Evolutionary conservation across 2,113 vertebrate species (phyloP), one percentile per base, ranked within the genome.

Genomic region (Piaya cayana): DNA sequence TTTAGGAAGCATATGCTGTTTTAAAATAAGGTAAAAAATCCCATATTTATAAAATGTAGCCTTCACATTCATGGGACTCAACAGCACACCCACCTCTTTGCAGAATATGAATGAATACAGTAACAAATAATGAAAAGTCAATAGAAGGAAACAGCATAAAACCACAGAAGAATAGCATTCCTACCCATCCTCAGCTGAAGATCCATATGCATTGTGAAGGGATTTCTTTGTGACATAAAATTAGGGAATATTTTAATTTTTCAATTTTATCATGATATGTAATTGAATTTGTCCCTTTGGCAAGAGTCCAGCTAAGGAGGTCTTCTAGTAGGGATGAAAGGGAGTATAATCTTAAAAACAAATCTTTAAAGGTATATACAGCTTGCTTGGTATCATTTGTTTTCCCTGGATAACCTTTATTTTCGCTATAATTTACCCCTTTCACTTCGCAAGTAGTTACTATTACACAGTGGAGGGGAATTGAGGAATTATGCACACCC

Each of bases 401-500:
- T 93, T 91, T 93, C 82, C 55, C 68, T 76, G 63, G 72, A 69
- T 55, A 62, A 79, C 52, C n/a, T 78, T 96, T 95, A 90, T 69
- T 95, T 97, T 96, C 74, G 62, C 42, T 92, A 70, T 90, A 89
- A 96, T 77, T 97, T 96, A 74, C 70, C 45, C 52, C 42, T 80
- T 52, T 94, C 49, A 47, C 82, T 94, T 95, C 86, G 82, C 45
- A 96, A 96, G 95, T 80, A 56, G 49, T 92, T 92, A 76, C 36
- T 92, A 63, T 88, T 80, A 85, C 25, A 72, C 76, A 87, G 50
- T 88, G 55, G 78, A 91, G 22, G 49, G 69, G 75, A 94, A 84
- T 5, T 55, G 64, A 97, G 63, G 52, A 92, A 88, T 94, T 93
- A 95, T 83, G 36, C 52, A 53, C 72, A 96, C 87, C 74, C 86